phyloP scores from a whole-genome alignment of 1,140 invertebrate genomes.

The Leptinotarsa texana region DNA sequence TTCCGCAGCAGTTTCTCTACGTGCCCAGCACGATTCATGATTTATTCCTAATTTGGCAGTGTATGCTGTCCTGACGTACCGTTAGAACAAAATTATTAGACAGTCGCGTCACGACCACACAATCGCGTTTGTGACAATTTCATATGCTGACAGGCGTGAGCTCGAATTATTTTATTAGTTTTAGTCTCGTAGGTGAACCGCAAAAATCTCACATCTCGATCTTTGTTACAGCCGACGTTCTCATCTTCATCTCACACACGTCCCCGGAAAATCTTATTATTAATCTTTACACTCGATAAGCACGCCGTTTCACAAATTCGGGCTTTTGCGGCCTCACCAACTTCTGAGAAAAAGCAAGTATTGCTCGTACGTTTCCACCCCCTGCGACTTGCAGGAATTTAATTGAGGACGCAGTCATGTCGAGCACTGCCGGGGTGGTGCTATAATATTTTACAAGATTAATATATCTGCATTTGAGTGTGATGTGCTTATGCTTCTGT shows the following conservation, averaged over 20 bases:
- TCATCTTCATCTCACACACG: conserved; percentile 48
- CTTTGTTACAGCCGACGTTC: conserved; percentile 39
- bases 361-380: neutral
- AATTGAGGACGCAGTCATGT: neutral
- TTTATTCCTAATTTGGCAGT: no score
- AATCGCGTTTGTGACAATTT: conserved; percentile 36
- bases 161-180: conserved; percentile 39
- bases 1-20: no score
- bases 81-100: neutral
- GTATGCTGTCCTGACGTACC: no score
- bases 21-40: no score
- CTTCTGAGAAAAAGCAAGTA: neutral
- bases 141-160: conserved; percentile 29
- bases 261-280: conserved; percentile 49
- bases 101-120: conserved; percentile 33
- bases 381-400: neutral
- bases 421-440: neutral
- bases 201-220: conserved; percentile 28
- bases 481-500: neutral
- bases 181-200: conserved; percentile 37
- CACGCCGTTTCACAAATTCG: conserved; percentile 43
- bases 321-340: conserved; percentile 43
- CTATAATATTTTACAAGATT: conserved; percentile 6
- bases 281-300: conserved; percentile 50
- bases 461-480: conserved; percentile 5